Evolutionary conservation across 2,888 invertebrate genomes (phyloP), one percentile per base, ranked within the genome.

Genomic region (Ophion slaviceki): DNA sequence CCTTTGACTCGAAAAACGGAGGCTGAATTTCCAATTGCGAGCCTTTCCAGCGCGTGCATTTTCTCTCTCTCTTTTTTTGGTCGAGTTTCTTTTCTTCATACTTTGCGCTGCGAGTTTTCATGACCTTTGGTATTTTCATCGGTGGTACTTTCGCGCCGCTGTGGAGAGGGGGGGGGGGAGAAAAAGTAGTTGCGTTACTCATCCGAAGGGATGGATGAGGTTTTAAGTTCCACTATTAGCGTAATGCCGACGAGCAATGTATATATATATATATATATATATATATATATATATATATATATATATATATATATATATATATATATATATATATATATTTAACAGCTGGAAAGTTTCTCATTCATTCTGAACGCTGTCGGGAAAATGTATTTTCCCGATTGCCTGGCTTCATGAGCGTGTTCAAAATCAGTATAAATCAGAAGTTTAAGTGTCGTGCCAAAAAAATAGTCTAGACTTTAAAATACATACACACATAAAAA

Each of bases 171-270:
- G 72, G 67, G 57, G 36, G 36, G 59, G 53, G 66, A 64, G 61
- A 66, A 71, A 82, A 80, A 80, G 53, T 53, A 66, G 53, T 66
- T 20, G 28, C 47, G 28, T 71, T 40, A 81, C 86, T 86, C 82
- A 72, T 86, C 68, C 20, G 77, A 61, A 72, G 82, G 72, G 74
- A 86, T 74, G 80, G 77, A 86, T 77, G 83, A 83, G 82, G 83
- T 83, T 86, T 80, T 78, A 83, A 83, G 77, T 80, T 83, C 68
- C 68, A 72, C 80, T 82, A 86, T 86, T 86, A 82, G 85, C 82
- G 82, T 82, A 80, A 86, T 80, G 82, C 77, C 72, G 80, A 74
- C 80, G 47, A 57, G 68, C 40, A 74, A 80, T 80, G 77, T 59
- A 28, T 78, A 45, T 28, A 28, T 74, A 74, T 83, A 62, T 53